Evolutionary conservation across 2,888 invertebrate genomes (phyloP).

Genomic region (Nemotelus nigrinus): DNA sequence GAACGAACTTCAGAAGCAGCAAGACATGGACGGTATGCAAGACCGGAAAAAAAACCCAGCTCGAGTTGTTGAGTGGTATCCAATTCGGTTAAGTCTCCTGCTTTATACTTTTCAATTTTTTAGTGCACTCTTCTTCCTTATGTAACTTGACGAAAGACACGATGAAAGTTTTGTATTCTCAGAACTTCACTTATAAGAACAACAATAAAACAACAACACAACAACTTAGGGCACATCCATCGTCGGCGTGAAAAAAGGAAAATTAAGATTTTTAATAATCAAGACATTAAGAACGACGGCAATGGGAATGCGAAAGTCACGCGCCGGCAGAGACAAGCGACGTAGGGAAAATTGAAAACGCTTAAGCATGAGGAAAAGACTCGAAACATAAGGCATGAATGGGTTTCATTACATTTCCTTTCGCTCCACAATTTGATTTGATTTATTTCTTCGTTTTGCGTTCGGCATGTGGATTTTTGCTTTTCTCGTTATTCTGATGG

Average conservation of each 20-base stretch:
- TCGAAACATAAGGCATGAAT: slow-evolving; percentile 1
- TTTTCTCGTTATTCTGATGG: background rate
- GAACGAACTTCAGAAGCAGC: no score
- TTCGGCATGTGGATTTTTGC: slow-evolving; percentile 6
- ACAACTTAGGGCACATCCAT: no score
- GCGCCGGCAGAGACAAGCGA: background rate
- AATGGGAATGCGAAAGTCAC: background rate
- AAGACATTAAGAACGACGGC: slow-evolving; percentile 20
- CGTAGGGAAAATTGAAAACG: slow-evolving; percentile 8
- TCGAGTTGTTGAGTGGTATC: no score
- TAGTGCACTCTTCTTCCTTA: no score
- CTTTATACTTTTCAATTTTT: no score
- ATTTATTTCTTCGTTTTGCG: background rate
- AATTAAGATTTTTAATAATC: slow-evolving; percentile 25
- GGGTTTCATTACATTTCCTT: slow-evolving; percentile 28
- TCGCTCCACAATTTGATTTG: background rate
- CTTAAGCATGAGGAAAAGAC: slow-evolving; percentile 21
- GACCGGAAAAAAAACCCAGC: no score
- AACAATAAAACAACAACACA: no score
- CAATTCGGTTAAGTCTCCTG: no score
- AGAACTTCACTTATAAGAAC: no score
- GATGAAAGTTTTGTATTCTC: no score
- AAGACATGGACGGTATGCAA: no score
- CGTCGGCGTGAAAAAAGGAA: background rate
- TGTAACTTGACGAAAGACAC: no score